Evolutionary conservation across 1,140 invertebrate species (phyloP).

Genomic region (Sitobion miscanthi): DNA sequence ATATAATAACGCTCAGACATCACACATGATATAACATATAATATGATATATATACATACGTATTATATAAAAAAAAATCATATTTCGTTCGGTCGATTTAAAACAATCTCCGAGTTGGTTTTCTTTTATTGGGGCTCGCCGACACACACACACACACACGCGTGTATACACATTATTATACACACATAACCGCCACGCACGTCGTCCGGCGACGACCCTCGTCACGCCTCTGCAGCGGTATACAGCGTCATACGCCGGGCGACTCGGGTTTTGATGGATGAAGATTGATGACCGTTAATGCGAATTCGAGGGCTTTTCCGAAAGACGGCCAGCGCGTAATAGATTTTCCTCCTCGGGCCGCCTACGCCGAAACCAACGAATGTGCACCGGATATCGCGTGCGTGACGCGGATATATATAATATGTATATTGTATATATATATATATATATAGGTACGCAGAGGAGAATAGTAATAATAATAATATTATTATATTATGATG

Average conservation of each 20-base stretch:
- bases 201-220: constrained; percentile 1
- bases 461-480: constrained; percentile 8
- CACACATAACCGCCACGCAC: background rate
- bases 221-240: background rate
- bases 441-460: constrained; percentile 7
- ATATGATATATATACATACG: background rate
- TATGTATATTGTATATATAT: background rate
- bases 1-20: background rate
- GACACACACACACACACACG: background rate
- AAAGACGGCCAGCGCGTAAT: constrained; percentile 38
- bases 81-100: constrained; percentile 13
- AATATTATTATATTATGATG: background rate
- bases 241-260: background rate
- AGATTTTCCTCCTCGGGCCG: constrained; percentile 34
- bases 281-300: constrained; percentile 57
- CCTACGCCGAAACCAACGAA: background rate
- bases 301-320: constrained; percentile 45
- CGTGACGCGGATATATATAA: background rate
- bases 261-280: constrained; percentile 54
- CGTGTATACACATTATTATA: background rate
- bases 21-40: background rate
- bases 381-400: background rate
- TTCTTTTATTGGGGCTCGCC: background rate
- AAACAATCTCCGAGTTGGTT: constrained; percentile 9
- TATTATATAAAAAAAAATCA: background rate